Evolutionary conservation across 2,113 vertebrate genomes (phyloP), one percentile per base, ranked within the genome.

Genomic region (Perca fluviatilis): DNA sequence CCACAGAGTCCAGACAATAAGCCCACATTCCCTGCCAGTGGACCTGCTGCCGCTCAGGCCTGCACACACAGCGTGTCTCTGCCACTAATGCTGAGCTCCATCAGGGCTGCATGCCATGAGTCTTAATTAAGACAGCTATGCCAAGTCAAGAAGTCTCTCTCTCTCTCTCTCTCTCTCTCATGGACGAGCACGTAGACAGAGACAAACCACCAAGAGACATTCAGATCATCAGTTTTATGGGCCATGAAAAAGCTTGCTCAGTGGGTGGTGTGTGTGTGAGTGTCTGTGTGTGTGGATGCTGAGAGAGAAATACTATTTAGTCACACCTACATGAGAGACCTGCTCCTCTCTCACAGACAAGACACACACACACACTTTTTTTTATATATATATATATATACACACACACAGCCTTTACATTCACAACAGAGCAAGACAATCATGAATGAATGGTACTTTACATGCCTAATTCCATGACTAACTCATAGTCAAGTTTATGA

Each of bases 91-190:
- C 82, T 5, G 58, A 77, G 77, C 86, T 80, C 79, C 83, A 72
- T 83, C 85, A 25, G 80, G 86, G 86, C 90, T n/a, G 66, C 87
- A 81, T 82, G 90, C 89, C 88, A 85, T 68, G 86, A 84, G 82
- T 85, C 88, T 88, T 91, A 88, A 91, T 92, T 88, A 92, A 91
- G 86, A 86, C 79, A 43, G 80, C 74, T 80, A 86, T 82, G 86
- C 80, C 77, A 87, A 91, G 88, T 93, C 88, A 89, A 88, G 78
- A 89, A 89, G 86, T 90, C 16, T 2, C 3, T 2, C 9, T 49
- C 15, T 19, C 10, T 19, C 33, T 1, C 36, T 1, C 30, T 3
- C 62, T 0, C 46, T 3, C 36, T 33, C 27, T 27, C 71, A 5
- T 16, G 70, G 56, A 68, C 33, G 60, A 64, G 56, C 74, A 77